phyloP scores from a whole-genome alignment of 2,888 invertebrate species.

The Junonia oenone region DNA sequence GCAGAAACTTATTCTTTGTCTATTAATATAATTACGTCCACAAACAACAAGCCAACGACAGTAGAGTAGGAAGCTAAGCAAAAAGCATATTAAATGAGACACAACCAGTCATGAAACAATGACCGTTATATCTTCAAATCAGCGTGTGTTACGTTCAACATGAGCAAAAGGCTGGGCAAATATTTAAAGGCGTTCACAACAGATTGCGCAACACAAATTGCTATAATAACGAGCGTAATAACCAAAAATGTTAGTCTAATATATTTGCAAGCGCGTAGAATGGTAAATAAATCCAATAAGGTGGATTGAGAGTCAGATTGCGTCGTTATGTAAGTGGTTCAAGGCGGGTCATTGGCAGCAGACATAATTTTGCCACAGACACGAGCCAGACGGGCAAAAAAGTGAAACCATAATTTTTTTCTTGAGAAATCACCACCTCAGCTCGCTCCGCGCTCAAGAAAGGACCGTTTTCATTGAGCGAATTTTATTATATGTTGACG shows the following conservation, averaged over 20 bases:
- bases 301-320: constrained; percentile 33
- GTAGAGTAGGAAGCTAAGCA: background rate
- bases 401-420: constrained; percentile 71
- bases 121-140: background rate
- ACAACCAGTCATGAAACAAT: background rate
- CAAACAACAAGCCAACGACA: background rate
- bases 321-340: constrained; percentile 66
- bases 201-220: constrained; percentile 1
- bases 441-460: constrained; percentile 31
- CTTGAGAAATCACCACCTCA: constrained; percentile 37
- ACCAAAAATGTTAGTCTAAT: constrained; percentile 9
- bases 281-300: constrained; percentile 37
- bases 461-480: constrained; percentile 22
- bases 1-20: background rate
- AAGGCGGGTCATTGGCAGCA: constrained; percentile 70
- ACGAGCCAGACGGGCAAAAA: constrained; percentile 72
- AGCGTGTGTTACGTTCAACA: background rate
- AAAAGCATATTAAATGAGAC: background rate
- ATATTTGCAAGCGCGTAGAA: constrained; percentile 8
- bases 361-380: constrained; percentile 62
- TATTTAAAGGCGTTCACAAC: background rate
- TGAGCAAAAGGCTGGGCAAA: background rate
- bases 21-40: no score
- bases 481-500: constrained; percentile 5
- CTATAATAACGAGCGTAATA: constrained; percentile 5